A percentile compares a stretch with the other conserved stretches of the same genome.
Evolutionary conservation across 1,140 invertebrate species (phyloP).

Genomic region (Magallana ariakensis): DNA sequence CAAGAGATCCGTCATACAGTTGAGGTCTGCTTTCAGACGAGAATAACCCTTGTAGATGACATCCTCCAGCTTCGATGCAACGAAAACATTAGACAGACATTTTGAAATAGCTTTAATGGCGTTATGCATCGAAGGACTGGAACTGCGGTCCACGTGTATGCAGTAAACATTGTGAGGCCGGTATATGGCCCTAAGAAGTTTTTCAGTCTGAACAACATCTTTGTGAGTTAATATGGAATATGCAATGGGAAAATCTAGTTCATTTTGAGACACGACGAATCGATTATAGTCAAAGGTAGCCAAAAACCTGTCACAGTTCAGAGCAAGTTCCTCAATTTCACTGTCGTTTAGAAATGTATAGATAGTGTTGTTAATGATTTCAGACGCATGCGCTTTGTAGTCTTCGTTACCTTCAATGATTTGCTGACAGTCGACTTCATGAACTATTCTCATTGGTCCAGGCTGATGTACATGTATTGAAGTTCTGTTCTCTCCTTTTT

Average conservation of each 20-base stretch:
- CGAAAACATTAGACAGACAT: slow-evolving; percentile 75
- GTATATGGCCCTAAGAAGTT: slow-evolving; percentile 73
- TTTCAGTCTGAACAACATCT: slow-evolving; percentile 70
- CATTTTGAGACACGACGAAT: slow-evolving; percentile 54
- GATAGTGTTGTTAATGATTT: background rate
- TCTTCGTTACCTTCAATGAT: slow-evolving; percentile 26
- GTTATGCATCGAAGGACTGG: slow-evolving; percentile 52
- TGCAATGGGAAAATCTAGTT: slow-evolving; percentile 70
- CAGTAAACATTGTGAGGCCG: slow-evolving; percentile 76
- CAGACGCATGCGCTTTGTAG: background rate
- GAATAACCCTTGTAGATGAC: slow-evolving; percentile 67
- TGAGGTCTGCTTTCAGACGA: slow-evolving; percentile 71
- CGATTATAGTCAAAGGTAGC: slow-evolving; percentile 34
- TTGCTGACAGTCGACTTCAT: slow-evolving; percentile 6
- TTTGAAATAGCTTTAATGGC: slow-evolving; percentile 62
- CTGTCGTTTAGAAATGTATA: slow-evolving; percentile 4
- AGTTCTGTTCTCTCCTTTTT: no score
- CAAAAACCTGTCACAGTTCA: slow-evolving; percentile 44
- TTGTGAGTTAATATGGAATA: slow-evolving; percentile 74
- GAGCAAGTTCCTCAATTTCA: background rate
- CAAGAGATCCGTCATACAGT: slow-evolving; percentile 70
- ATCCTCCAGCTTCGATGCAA: slow-evolving; percentile 63
- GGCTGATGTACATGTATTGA: background rate
- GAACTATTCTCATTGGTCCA: slow-evolving; percentile 1
- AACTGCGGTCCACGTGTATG: slow-evolving; percentile 73